Evolutionary conservation across 35 echinoderm and acorn worm genomes (phyloP), one percentile per base, ranked within the genome.

Genomic region (Stichopus chloronotus): DNA sequence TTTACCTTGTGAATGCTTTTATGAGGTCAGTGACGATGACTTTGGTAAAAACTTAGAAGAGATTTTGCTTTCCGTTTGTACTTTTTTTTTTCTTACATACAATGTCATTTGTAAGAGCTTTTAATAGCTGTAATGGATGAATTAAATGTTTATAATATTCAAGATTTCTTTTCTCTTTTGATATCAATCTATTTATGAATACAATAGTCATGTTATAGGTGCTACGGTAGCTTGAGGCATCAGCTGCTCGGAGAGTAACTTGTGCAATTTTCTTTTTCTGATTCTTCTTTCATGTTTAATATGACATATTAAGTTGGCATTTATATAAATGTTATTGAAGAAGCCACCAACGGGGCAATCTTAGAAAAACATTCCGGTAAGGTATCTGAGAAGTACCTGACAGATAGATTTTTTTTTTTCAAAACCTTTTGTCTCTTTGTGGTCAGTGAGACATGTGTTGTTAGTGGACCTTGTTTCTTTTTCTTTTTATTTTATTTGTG

Each of bases 351-450:
- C 58, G 20, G 55, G 82, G 55, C 82, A 85, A 85, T 85, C 24
- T 85, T 85, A 85, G 82, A 85, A 53, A 85, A 85, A 85, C 82
- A 85, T 85, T 85, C 82, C 82, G 82, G 57, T 85, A 21, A 58
- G 82, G 54, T 58, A 85, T 58, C 13, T 85, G 52, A 58, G 25
- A 56, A 14, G n/a, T 56, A 56, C n/a, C 82, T 58, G 9, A 85
- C 22, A 43, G 30, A 55, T 82, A 85, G 82, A 58, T 85, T 85
- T 85, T 81, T 76, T 43, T 20, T 19, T 74, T 74, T 59, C 57
- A 85, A 19, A 58, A 14, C 52, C 54, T 56, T 85, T 58, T 53
- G 55, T 85, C 82, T 57, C 55, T 21, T 59, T 85, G 56, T 85
- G 30, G 30, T 43, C 30, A 43, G 82, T 85, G 24, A 85, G 82